Evolutionary conservation across 2,888 invertebrate species (phyloP).

Genomic region (Acleris emargana): DNA sequence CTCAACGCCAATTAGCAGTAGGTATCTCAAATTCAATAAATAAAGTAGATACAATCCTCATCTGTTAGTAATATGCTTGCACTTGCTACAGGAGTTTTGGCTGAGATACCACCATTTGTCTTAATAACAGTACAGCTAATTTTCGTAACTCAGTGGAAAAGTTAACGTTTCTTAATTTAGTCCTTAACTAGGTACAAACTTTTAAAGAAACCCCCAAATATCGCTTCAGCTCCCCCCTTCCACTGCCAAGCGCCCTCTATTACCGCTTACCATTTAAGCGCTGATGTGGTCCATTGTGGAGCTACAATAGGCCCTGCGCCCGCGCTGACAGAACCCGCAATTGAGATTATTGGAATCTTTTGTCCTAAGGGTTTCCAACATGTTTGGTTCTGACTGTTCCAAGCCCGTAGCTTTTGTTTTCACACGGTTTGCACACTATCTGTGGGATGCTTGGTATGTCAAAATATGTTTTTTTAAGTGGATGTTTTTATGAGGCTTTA

Average conservation of each 20-base stretch:
- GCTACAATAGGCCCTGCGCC: constrained; percentile 21
- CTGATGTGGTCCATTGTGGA: constrained; percentile 47
- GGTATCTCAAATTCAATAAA: too few species aligned
- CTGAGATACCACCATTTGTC: too few species aligned
- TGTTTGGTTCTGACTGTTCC: constrained; percentile 10
- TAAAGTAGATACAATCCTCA: too few species aligned
- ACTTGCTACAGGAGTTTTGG: too few species aligned
- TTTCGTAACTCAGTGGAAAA: too few species aligned
- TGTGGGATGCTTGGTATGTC: not conserved
- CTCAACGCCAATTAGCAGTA: too few species aligned
- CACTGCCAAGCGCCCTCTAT: constrained; percentile 38
- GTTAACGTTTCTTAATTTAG: too few species aligned
- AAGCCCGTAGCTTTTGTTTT: constrained; percentile 26
- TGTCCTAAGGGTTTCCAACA: constrained; percentile 24
- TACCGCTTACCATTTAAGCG: constrained; percentile 49
- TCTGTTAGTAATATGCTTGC: too few species aligned
- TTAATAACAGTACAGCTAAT: too few species aligned
- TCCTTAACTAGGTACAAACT: too few species aligned
- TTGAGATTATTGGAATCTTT: constrained; percentile 34
- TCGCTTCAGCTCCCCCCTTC: constrained; percentile 37
- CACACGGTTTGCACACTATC: constrained; percentile 14
- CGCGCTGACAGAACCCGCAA: constrained; percentile 21
- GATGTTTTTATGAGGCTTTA: too few species aligned
- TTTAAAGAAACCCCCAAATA: not conserved
- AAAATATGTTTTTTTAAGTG: too few species aligned